Conservation (phyloP, 2,797 vertebrate genomes). For the Typhlichthys subterraneus region DNA sequence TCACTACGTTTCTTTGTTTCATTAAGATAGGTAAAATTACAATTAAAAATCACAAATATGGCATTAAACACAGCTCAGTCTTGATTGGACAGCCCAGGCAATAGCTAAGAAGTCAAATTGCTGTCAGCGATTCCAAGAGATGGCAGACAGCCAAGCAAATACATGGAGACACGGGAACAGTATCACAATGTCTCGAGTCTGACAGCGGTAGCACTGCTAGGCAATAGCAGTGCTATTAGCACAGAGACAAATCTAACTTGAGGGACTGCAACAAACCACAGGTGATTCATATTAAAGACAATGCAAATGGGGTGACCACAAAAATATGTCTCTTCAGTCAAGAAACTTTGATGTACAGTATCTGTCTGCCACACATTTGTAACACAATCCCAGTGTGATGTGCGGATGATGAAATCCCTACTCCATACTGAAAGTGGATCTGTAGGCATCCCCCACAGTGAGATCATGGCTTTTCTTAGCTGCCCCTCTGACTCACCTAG, state of each 20-base stretch:
- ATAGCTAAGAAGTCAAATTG: constrained; percentile 35
- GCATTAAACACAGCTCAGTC: too few species aligned
- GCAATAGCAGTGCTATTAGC: constrained; percentile 30
- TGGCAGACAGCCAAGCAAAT: constrained; percentile 40
- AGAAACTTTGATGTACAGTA: constrained; percentile 26
- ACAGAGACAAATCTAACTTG: constrained; percentile 8
- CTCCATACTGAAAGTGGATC: constrained; percentile 54
- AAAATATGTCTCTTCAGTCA: constrained; percentile 28
- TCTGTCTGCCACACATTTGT: constrained; percentile 21
- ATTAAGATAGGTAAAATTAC: too few species aligned
- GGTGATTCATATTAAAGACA: constrained; percentile 21
- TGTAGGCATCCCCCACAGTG: constrained; percentile 39
- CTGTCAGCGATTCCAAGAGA: constrained; percentile 39
- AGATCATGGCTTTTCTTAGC: constrained; percentile 49
- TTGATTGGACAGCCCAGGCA: constrained; percentile 22
- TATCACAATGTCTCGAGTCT: constrained; percentile 56
- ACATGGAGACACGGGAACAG: constrained; percentile 35
- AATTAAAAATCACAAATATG: too few species aligned
- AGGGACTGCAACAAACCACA: constrained; percentile 41
- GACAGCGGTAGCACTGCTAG: constrained; percentile 42
- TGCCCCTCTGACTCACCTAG: constrained; percentile 19
- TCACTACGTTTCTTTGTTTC: too few species aligned
- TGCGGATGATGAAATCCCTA: constrained; percentile 43
- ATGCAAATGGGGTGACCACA: constrained; percentile 26
- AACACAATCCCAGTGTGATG: constrained; percentile 38